These are phyloP conservation scores for Oscheius sp. DNA, from an alignment of 2,888 invertebrate genomes.

Conservation along the genomic window DNA sequence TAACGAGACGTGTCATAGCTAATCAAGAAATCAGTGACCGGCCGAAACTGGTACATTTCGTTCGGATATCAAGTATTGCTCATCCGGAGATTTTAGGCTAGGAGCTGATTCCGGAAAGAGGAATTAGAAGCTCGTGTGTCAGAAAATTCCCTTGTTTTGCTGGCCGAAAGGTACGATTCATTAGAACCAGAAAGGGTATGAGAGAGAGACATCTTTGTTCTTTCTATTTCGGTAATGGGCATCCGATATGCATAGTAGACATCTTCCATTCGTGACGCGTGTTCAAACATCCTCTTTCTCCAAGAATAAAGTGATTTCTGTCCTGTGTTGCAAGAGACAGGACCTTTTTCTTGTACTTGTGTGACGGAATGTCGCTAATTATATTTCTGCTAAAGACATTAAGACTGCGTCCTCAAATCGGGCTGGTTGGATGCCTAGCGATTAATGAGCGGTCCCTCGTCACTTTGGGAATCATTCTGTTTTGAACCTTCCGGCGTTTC, in stretches of 20 bases:
- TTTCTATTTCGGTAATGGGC: no score
- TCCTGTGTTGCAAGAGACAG: constrained; percentile 17
- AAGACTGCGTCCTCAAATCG: constrained; percentile 12
- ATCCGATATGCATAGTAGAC: constrained; percentile 7
- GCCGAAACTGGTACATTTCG: no score
- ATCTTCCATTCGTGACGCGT: constrained; percentile 21
- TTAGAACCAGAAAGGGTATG: no score
- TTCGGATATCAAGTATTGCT: no score
- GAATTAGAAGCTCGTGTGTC: no score
- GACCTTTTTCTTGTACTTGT: constrained; percentile 31
- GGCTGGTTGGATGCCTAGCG: background rate
- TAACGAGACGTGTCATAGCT: no score
- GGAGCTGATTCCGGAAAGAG: no score
- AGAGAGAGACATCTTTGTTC: no score
- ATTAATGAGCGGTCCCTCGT: background rate
- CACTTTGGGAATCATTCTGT: background rate
- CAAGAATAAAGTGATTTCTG: constrained; percentile 2
- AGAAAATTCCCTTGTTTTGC: no score
- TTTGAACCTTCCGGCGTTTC: background rate
- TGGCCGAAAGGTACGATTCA: no score
- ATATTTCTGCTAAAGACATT: constrained; percentile 29
- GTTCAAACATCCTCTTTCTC: constrained; percentile 23
- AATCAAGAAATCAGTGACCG: no score
- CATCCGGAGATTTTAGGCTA: no score
- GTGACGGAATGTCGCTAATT: constrained; percentile 27